Evolutionary conservation across 1,140 invertebrate species (phyloP).

Genomic region (Calephelis nemesis): DNA sequence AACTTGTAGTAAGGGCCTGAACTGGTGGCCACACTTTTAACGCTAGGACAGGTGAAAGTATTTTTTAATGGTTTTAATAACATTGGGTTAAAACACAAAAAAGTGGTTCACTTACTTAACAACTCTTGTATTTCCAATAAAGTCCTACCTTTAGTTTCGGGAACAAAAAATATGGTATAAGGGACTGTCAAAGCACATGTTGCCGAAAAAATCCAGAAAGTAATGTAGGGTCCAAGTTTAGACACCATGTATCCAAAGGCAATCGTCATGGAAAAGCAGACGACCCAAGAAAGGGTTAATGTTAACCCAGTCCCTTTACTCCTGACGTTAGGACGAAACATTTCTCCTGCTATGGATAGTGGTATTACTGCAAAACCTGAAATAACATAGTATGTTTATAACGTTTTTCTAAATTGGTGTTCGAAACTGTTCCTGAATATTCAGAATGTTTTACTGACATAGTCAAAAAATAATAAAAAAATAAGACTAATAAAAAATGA

Average conservation of each 20-base stretch:
- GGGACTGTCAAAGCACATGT: slow-evolving; percentile 27
- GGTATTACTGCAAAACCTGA: slow-evolving; percentile 29
- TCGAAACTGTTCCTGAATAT: too few relatives aligned
- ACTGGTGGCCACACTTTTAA: too few relatives aligned
- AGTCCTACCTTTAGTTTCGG: slow-evolving; percentile 43
- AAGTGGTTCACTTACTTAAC: not conserved
- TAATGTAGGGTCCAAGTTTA: slow-evolving; percentile 24
- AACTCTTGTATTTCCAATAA: slow-evolving; percentile 32
- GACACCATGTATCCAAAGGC: slow-evolving; percentile 32
- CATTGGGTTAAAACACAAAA: not conserved
- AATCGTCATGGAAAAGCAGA: slow-evolving; percentile 25
- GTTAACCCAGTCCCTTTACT: slow-evolving; percentile 26
- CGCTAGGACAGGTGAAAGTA: too few relatives aligned
- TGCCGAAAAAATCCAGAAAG: slow-evolving; percentile 40
- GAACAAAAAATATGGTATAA: slow-evolving; percentile 36
- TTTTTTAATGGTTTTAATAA: too few relatives aligned
- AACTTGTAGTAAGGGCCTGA: too few relatives aligned
- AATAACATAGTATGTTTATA: not conserved
- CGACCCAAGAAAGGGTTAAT: slow-evolving; percentile 25
- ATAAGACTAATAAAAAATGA: too few relatives aligned
- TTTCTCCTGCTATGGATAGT: slow-evolving; percentile 25
- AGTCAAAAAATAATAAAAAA: too few relatives aligned
- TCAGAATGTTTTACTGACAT: too few relatives aligned
- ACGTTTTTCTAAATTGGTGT: too few relatives aligned
- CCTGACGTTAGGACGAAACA: slow-evolving; percentile 27